phyloP scores from a whole-genome alignment of 2,888 invertebrate species.

The Zaprionus bogoriensis region DNA sequence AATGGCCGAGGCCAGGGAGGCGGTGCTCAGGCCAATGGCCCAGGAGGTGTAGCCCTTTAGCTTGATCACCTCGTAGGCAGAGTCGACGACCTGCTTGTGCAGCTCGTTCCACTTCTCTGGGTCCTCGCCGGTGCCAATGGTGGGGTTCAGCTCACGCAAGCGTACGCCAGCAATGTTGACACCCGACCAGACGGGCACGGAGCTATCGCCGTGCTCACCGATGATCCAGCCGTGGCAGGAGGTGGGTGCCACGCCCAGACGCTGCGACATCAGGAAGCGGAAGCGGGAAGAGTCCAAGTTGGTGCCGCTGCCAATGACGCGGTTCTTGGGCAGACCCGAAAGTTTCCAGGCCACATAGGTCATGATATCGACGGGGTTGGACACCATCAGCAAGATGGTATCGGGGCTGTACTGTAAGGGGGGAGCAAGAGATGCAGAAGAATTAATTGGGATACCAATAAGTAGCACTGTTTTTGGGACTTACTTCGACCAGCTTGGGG shows the following conservation, averaged over 20 bases:
- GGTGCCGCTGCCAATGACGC: constrained; percentile 95
- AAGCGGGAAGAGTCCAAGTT: constrained; percentile 96
- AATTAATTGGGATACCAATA: background rate
- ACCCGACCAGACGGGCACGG: constrained; percentile 96
- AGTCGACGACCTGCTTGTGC: constrained; percentile 92
- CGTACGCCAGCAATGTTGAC: constrained; percentile 95
- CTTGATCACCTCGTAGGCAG: constrained; percentile 94
- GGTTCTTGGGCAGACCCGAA: constrained; percentile 93
- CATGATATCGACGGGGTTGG: constrained; percentile 96
- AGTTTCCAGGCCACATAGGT: constrained; percentile 98
- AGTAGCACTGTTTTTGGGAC: background rate
- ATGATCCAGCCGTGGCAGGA: constrained; percentile 96
- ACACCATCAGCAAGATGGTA: constrained; percentile 92
- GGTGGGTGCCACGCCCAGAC: constrained; percentile 90
- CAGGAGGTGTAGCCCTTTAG: constrained; percentile 95
- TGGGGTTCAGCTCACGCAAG: constrained; percentile 89
- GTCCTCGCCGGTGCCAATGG: constrained; percentile 88
- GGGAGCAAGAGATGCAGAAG: background rate
- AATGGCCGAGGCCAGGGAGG: constrained; percentile 88
- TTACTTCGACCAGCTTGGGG: constrained; percentile 84
- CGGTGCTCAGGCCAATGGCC: constrained; percentile 93
- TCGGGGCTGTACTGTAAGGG: constrained; percentile 88
- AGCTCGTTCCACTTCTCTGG: constrained; percentile 90
- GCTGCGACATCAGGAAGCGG: constrained; percentile 93
- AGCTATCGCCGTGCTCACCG: constrained; percentile 96